Evolutionary conservation across 2,113 vertebrate species (phyloP), one percentile per base, ranked within the genome.

Genomic region (Platichthys flesus): DNA sequence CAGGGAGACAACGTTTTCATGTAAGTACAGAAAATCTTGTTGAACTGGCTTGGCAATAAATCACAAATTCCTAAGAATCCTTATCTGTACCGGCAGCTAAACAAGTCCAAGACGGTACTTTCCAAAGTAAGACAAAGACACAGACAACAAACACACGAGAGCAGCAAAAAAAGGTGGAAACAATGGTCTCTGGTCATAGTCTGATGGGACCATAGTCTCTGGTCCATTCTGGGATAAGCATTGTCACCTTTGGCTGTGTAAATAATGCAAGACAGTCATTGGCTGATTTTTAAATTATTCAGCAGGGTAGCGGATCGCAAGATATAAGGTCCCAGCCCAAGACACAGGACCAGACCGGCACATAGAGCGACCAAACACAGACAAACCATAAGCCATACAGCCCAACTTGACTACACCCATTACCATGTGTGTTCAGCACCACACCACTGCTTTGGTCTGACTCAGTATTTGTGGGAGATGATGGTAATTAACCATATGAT

Each of bases 261-360:
- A 93, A 93, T 93, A 92, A 93, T 93, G 91, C 90, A 93, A 56
- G 67, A 65, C 83, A 86, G 87, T 78, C 88, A 88, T 92, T 91
- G 91, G 91, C 89, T 90, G 87, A 90, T 91, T 86, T 79, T 83
- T 93, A 26, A 92, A 93, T 93, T 90, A 93, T 93, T 93, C 89
- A 93, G 45, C 60, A 88, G 66, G 79, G 67, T 83, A 91, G 85
- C 73, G 45, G 88, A 91, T 92, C 82, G 82, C 88, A 85, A 91
- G 85, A 90, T 85, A 89, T 84, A 89, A 89, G 81, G 87, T 87
- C 82, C 67, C 20, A 45, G 82, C 60, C 78, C 74, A 85, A 89
- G 90, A 87, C 40, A 67, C 64, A 24, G 62, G 61, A 74, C 78
- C 71, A 83, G 70, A 80, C 65, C 54, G 59, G 73, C 18, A 65